phyloP scores from a whole-genome alignment of 1,140 invertebrate species.

The Neodiprion fabricii region DNA sequence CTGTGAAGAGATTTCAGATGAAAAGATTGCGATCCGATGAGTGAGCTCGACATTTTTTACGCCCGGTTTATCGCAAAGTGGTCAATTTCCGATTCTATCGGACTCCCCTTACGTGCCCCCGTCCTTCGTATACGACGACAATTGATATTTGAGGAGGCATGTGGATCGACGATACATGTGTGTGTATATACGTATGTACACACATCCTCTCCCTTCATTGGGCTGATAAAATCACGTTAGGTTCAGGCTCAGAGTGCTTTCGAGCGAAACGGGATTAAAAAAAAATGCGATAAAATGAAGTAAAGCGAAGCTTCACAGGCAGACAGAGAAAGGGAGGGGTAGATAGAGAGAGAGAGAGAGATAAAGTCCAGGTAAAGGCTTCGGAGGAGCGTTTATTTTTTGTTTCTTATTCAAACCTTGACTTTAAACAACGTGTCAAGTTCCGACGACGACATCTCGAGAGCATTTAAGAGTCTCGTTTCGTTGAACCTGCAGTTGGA shows the following conservation, averaged over 20 bases:
- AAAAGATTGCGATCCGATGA: neutral
- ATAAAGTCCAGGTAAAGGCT: neutral
- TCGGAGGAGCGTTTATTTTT: neutral
- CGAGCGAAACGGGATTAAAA: neutral
- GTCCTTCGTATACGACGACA: neutral
- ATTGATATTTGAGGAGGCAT: neutral
- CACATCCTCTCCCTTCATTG: neutral
- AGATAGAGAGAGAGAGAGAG: neutral
- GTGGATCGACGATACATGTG: neutral
- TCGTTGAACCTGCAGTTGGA: neutral
- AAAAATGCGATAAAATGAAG: neutral
- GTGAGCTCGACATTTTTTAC: constrained; percentile 4
- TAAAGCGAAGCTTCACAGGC: neutral
- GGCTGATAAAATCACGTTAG: neutral
- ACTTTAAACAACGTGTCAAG: neutral
- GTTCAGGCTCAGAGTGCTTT: neutral
- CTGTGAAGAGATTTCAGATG: neutral
- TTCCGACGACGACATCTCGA: constrained; percentile 1
- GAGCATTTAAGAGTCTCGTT: constrained; percentile 2
- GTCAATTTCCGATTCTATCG: constrained; percentile 5
- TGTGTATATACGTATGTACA: too few relatives aligned
- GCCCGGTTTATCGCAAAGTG: neutral
- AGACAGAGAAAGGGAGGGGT: neutral
- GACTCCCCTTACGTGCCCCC: neutral
- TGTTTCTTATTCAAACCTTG: neutral